A percentile compares a stretch with the other conserved stretches of the same genome.
phyloP scores from a whole-genome alignment of 1,140 invertebrate genomes.

The Ericerus pela region DNA sequence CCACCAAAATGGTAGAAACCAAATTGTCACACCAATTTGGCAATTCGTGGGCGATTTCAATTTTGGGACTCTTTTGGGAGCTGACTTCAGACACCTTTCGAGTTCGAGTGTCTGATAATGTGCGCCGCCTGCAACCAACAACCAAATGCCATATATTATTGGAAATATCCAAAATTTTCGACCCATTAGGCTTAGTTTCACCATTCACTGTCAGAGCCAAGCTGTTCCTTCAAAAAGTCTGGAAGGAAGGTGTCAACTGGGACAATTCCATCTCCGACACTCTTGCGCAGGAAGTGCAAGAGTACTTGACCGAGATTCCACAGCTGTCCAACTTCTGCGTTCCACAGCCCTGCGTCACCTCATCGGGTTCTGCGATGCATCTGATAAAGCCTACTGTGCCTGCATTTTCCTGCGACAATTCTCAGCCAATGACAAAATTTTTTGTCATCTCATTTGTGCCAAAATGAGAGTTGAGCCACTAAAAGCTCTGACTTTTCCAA shows the following conservation, averaged over 20 bases:
- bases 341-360: not conserved
- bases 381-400: not conserved
- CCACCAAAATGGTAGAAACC: not conserved
- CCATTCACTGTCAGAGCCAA: not conserved
- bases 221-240: not conserved
- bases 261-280: not conserved
- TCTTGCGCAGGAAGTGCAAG: not conserved
- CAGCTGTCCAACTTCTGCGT: not conserved
- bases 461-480: conserved; percentile 29
- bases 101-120: not conserved
- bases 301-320: not conserved
- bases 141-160: conserved; percentile 17
- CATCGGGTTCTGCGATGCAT: not conserved
- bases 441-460: too few relatives aligned
- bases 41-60: not conserved
- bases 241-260: not conserved
- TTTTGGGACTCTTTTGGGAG: not conserved
- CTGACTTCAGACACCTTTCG: not conserved
- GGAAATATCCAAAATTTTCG: conserved; percentile 17
- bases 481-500: conserved; percentile 24
- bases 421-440: conserved; percentile 14
- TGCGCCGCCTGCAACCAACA: not conserved
- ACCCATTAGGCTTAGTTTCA: conserved; percentile 17
- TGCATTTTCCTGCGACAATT: conserved; percentile 11
- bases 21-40: too few relatives aligned